Conservation (phyloP, 2,113 vertebrate genomes). For the Gobius niger region DNA sequence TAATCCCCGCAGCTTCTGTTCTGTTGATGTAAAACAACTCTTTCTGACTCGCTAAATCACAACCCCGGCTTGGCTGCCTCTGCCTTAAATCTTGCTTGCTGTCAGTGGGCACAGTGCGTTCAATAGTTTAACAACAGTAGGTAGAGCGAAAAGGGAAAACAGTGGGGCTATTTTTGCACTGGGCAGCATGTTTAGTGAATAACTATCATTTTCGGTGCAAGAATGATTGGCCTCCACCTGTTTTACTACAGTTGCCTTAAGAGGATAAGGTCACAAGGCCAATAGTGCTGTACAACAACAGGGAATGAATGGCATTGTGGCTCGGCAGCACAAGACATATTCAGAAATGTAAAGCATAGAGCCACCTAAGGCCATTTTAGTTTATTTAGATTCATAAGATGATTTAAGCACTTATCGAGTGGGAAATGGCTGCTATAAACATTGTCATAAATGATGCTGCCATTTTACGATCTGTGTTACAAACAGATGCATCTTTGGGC, state of each 20-base stretch:
- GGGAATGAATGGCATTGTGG: not conserved
- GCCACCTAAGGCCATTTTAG: too few species aligned
- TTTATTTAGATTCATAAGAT: too few species aligned
- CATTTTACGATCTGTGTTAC: too few species aligned
- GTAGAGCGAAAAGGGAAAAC: constrained; percentile 7
- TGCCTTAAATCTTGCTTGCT: constrained; percentile 31
- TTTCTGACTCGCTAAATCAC: constrained; percentile 61
- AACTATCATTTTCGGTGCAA: too few species aligned
- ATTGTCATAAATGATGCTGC: too few species aligned
- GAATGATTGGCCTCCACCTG: constrained; percentile 35
- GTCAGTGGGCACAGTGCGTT: constrained; percentile 22
- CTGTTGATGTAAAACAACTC: constrained; percentile 63
- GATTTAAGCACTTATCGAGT: too few species aligned
- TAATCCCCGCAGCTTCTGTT: constrained; percentile 38
- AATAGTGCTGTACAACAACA: constrained; percentile 15
- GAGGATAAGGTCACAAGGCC: constrained; percentile 30
- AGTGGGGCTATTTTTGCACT: not conserved
- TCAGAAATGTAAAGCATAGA: not conserved
- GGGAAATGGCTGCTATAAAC: too few species aligned
- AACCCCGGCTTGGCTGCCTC: constrained; percentile 45
- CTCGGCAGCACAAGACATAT: not conserved
- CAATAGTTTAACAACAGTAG: constrained; percentile 20
- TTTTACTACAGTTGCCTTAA: constrained; percentile 44
- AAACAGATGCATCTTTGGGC: too few species aligned
- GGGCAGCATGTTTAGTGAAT: constrained; percentile 25